Conservation (phyloP, 2,113 vertebrate species). For the Ursus arctos region DNA sequence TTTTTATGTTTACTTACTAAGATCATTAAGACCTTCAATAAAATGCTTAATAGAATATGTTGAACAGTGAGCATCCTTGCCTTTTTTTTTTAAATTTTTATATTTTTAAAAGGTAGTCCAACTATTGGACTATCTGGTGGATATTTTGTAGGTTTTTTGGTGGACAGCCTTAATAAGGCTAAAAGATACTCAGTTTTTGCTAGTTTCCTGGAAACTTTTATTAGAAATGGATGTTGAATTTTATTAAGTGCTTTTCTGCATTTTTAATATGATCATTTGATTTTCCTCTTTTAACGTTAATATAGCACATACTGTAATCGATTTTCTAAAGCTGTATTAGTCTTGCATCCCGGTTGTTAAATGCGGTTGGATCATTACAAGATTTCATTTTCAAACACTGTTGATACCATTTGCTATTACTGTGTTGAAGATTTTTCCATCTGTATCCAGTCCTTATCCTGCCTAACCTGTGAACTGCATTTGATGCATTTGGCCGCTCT, state of each 20-base stretch:
- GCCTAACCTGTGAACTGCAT: background rate
- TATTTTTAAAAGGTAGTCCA: background rate
- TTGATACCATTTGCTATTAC: background rate
- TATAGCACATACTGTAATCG: background rate
- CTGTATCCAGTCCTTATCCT: background rate
- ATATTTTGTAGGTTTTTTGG: background rate
- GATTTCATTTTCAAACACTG: background rate
- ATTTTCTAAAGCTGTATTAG: background rate
- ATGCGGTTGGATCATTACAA: background rate
- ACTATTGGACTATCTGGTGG: background rate
- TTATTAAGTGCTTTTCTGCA: background rate
- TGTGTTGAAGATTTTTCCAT: background rate
- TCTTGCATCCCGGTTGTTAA: background rate
- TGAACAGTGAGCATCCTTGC: background rate
- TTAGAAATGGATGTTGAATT: slow-evolving; percentile 18
- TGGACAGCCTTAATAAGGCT: background rate
- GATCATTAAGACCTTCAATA: background rate
- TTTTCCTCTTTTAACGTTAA: slow-evolving; percentile 26
- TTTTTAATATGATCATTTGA: background rate
- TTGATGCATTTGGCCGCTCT: background rate
- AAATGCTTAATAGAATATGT: background rate
- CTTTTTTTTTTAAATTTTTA: background rate
- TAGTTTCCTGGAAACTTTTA: background rate
- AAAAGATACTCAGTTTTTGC: background rate
- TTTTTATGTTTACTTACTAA: background rate